phyloP scores from a whole-genome alignment of 2,113 vertebrate species.

The Chaetura pelagica region DNA sequence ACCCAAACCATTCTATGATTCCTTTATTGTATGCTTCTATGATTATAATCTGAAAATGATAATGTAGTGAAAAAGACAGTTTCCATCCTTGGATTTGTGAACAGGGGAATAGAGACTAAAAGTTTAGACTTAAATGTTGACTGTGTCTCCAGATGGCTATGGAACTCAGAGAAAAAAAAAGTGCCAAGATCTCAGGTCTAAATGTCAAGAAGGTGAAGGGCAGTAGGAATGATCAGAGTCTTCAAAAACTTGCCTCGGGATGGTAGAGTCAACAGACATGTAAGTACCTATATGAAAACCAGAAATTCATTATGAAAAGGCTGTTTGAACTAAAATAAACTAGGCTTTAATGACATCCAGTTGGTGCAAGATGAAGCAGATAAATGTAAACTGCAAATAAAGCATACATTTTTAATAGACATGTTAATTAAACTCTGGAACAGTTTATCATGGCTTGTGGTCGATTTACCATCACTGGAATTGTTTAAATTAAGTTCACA shows the following conservation, averaged over 20 bases:
- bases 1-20: too few relatives aligned
- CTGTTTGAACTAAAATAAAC: conserved; percentile 46
- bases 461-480: conserved; percentile 35
- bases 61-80: not conserved
- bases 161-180: not conserved
- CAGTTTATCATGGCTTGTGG: not conserved
- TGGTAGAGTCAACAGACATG: not conserved
- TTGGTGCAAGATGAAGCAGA: conserved; percentile 52
- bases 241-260: not conserved
- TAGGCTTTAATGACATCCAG: conserved; percentile 59
- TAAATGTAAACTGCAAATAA: conserved; percentile 56
- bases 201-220: not conserved
- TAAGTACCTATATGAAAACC: conserved; percentile 53
- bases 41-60: not conserved
- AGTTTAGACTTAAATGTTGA: not conserved
- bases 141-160: not conserved
- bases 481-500: conserved; percentile 28
- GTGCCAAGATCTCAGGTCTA: not conserved
- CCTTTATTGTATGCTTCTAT: too few relatives aligned
- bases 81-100: fast-evolving
- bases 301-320: not conserved
- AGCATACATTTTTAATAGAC: conserved; percentile 48
- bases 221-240: not conserved
- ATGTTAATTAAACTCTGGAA: conserved; percentile 61
- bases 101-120: not conserved